phyloP scores from a whole-genome alignment of 2,888 invertebrate genomes.

The Luffia ferchaultella region DNA sequence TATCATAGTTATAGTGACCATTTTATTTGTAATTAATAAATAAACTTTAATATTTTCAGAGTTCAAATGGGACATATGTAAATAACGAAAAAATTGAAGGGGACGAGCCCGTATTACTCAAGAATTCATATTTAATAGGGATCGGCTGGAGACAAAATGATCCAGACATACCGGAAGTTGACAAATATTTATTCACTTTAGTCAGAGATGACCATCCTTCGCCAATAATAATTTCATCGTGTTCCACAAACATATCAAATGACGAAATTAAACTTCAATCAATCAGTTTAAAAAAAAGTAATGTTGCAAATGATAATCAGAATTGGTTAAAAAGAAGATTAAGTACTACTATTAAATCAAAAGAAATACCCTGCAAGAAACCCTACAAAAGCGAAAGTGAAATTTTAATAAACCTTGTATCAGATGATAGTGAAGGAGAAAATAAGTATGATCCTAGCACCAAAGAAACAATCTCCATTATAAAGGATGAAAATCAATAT shows the following conservation, averaged over 20 bases:
- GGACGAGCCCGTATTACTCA: conserved; percentile 32
- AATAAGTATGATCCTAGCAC: conserved; percentile 5
- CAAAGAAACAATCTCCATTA: conserved; percentile 15
- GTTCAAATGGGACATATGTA: conserved; percentile 67
- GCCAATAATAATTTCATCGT: too few species aligned
- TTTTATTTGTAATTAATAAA: too few species aligned
- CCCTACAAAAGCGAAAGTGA: not conserved
- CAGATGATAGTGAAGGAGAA: conserved; percentile 36
- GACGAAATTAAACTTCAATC: conserved; percentile 23
- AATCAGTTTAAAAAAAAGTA: conserved; percentile 18
- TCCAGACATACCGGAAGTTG: conserved; percentile 31
- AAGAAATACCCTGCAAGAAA: not conserved
- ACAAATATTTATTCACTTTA: conserved; percentile 46
- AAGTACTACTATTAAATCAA: not conserved
- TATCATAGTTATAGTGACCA: too few species aligned
- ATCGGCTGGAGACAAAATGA: conserved; percentile 49
- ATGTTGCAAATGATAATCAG: not conserved
- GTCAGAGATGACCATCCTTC: too few species aligned
- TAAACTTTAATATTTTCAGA: conserved; percentile 48
- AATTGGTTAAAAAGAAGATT: not conserved
- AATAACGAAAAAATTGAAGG: conserved; percentile 44
- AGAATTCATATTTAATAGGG: conserved; percentile 56
- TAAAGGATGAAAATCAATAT: conserved; percentile 7
- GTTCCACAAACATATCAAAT: too few species aligned
- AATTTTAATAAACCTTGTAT: conserved; percentile 16